Evolutionary conservation across 2,888 invertebrate genomes (phyloP), one percentile per base, ranked within the genome.

Genomic region (Trachelus iudaicus): DNA sequence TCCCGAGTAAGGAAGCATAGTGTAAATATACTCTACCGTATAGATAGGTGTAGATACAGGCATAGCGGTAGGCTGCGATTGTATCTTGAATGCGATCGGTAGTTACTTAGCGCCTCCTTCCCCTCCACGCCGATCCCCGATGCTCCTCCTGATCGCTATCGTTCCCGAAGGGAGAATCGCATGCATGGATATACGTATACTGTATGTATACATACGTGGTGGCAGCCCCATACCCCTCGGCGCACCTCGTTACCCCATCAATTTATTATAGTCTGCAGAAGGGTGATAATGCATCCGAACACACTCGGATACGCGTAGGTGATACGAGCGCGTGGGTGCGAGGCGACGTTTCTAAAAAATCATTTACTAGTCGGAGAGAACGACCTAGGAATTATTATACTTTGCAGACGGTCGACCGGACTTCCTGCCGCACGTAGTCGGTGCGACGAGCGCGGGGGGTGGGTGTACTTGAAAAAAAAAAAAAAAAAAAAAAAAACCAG

Each of bases 21-120:
- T 40, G 15, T 40, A 40, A 15, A 15, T 40, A 40, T 15, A 15
- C 40, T 15, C 4, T 15, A 40, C 6, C 40, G 2, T 15, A 15
- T 4, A 40, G 40, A 40, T 40, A 40, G 40, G 6, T 15, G 15
- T 40, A 40, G 40, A 40, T 40, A 40, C 40, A 15, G 40, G 15
- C 40, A 6, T 15, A 15, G 40, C 0, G 15, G 40, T 40, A 40
- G 40, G 40, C 15, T 40, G 40, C 40, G 40, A 40, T 15, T 80
- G 79, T 88, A 90, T 90, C 89, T 83, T 71, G 84, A 86, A 87
- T 86, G 84, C 86, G 87, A 90, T 90, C 90, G 87, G 88, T 88
- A 89, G 90, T 90, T 90, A 90, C 89, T 90, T 90, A 90, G 89
- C 90, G 89, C 90, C 90, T 90, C 69, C 82, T 15, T 40, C 40